A percentile compares a stretch with the other conserved stretches of the same genome.
These are phyloP conservation scores for Loriculus beryllinus DNA, from an alignment of 2,797 vertebrate genomes.

Conservation along the genomic window DNA sequence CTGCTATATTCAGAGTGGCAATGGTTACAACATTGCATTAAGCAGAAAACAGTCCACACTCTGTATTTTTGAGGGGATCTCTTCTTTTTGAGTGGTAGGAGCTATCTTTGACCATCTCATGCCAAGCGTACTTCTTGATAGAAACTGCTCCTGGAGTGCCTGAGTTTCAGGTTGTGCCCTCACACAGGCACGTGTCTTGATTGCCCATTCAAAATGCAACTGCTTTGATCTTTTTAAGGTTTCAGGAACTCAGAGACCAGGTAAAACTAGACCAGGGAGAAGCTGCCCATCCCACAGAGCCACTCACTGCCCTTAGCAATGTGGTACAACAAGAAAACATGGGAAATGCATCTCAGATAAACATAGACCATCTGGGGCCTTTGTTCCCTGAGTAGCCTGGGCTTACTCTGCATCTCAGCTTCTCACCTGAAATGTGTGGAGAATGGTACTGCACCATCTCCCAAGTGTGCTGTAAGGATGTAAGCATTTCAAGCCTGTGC, in stretches of 20 bases:
- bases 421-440: neutral
- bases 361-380: neutral
- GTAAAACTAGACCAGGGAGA: neutral
- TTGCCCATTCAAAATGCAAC: neutral
- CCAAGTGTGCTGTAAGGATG: neutral
- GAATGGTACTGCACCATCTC: neutral
- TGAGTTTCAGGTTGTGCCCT: neutral
- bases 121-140: neutral
- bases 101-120: neutral
- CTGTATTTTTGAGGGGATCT: neutral
- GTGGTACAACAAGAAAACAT: neutral
- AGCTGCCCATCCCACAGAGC: neutral
- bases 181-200: rapidly evolving
- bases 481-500: neutral
- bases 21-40: neutral
- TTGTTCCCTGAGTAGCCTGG: neutral
- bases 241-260: neutral
- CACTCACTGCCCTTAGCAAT: neutral
- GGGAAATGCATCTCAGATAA: neutral
- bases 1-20: neutral
- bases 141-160: neutral
- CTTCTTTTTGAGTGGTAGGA: neutral
- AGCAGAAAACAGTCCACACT: neutral
- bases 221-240: neutral
- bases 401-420: neutral